These are phyloP conservation scores for Smittia aterrima DNA, from an alignment of 2,888 invertebrate genomes.

Conservation along the genomic window DNA sequence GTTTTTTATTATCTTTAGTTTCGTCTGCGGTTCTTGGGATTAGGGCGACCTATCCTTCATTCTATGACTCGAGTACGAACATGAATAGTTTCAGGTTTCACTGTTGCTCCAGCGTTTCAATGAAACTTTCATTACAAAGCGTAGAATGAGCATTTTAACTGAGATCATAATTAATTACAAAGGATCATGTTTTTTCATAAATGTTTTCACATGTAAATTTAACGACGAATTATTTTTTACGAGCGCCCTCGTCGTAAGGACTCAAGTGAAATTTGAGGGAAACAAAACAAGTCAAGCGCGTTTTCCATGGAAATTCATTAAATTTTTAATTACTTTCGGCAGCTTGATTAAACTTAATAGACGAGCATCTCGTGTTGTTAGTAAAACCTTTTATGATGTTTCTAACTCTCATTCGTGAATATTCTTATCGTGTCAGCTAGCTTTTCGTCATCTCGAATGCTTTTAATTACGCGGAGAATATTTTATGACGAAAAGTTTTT, in stretches of 20 bases:
- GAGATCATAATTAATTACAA: conserved; percentile 34
- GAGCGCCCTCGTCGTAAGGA: conserved; percentile 4
- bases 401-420: background rate
- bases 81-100: conserved; percentile 32
- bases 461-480: background rate
- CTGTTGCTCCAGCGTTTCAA: background rate
- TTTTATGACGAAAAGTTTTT: conserved; percentile 12
- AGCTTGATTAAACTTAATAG: conserved; percentile 32
- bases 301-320: conserved; percentile 22
- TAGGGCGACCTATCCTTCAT: too few relatives aligned
- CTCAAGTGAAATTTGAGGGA: background rate
- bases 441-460: background rate
- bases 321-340: conserved; percentile 36
- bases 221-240: conserved; percentile 36
- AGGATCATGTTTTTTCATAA: conserved; percentile 27
- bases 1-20: background rate
- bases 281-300: background rate
- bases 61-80: background rate
- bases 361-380: conserved; percentile 12
- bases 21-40: background rate
- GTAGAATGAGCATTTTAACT: background rate
- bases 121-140: background rate
- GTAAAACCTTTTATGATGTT: background rate
- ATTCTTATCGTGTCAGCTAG: background rate
- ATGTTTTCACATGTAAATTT: conserved; percentile 17